Evolutionary conservation across 2,113 vertebrate genomes (phyloP).

Genomic region (Atrichornis clamosus): DNA sequence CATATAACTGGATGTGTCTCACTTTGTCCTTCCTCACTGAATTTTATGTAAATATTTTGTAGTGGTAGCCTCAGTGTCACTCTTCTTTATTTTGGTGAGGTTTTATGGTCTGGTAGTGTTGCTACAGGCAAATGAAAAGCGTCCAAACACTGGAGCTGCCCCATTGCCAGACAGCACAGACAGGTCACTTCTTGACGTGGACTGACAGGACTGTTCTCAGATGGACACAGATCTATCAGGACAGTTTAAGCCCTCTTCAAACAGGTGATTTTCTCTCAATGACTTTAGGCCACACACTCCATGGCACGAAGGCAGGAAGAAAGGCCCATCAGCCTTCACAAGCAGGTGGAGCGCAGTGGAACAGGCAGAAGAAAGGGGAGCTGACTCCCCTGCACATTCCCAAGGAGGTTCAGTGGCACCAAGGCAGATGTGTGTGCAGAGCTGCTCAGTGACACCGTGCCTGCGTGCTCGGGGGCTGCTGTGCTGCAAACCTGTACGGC

Average conservation of each 20-base stretch:
- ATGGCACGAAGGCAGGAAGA: fast-evolving
- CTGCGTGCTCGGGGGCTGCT: not conserved
- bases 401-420: not conserved
- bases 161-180: not conserved
- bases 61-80: not conserved
- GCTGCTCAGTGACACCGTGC: not conserved
- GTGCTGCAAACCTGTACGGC: not conserved
- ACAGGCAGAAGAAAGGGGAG: not conserved
- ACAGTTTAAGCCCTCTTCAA: not conserved
- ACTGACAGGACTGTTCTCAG: not conserved
- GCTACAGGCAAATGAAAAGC: not conserved
- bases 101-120: not conserved
- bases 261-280: not conserved
- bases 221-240: not conserved
- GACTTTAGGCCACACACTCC: not conserved
- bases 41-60: not conserved
- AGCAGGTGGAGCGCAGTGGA: not conserved
- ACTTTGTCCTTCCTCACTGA: not conserved
- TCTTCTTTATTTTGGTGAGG: not conserved
- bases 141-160: not conserved
- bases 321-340: not conserved
- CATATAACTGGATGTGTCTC: not conserved
- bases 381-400: not conserved
- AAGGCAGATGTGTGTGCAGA: not conserved
- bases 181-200: not conserved